Conservation (phyloP, 2,113 vertebrate species). For the Burhinus bistriatus region DNA sequence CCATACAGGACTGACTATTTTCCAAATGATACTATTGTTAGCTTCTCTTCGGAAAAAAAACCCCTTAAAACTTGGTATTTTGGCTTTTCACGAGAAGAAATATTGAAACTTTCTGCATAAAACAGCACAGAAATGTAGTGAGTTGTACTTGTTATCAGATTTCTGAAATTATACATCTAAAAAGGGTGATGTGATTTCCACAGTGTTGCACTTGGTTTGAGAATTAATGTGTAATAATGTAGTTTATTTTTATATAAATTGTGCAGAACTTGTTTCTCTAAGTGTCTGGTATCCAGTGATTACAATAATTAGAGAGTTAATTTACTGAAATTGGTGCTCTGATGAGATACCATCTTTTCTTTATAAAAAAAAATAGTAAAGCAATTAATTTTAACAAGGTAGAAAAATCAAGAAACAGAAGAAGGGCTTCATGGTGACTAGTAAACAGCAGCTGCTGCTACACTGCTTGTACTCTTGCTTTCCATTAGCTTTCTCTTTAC, state of each 20-base stretch:
- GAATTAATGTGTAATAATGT: neutral
- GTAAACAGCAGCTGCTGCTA: neutral
- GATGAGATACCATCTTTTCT: neutral
- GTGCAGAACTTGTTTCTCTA: neutral
- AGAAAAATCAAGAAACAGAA: neutral
- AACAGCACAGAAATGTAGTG: neutral
- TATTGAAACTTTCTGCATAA: neutral
- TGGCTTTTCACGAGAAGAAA: neutral
- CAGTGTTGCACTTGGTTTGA: neutral
- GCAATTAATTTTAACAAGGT: neutral
- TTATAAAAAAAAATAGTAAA: neutral
- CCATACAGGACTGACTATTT: neutral
- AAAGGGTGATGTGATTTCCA: neutral
- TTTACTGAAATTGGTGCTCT: neutral
- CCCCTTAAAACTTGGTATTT: neutral
- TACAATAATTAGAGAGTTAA: slow-evolving; percentile 10
- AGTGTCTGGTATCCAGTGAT: neutral
- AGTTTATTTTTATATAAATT: neutral
- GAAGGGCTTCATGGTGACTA: neutral
- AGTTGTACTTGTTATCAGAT: neutral
- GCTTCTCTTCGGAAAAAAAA: neutral
- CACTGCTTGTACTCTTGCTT: neutral
- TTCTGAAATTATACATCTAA: neutral
- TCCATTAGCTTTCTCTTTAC: neutral
- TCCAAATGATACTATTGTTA: neutral